phyloP scores from a whole-genome alignment of 2,888 invertebrate genomes.

The Ormyrus labotus region DNA sequence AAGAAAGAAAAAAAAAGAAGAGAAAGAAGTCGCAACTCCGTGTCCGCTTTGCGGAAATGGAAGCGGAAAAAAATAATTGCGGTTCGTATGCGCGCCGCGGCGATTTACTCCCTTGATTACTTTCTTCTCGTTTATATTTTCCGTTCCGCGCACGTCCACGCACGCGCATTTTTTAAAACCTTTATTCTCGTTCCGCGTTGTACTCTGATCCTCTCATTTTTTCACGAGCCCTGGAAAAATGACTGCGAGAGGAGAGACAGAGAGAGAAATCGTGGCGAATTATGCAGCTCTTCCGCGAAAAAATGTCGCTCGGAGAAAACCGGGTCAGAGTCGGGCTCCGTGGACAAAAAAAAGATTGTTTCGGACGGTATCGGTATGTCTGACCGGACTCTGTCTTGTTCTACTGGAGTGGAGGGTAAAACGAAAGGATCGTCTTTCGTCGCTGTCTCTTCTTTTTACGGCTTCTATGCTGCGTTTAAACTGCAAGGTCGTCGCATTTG shows the following conservation, averaged over 20 bases:
- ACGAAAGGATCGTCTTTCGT: constrained; percentile 2
- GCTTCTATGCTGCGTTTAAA: background rate
- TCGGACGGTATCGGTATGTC: background rate
- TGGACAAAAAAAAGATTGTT: background rate
- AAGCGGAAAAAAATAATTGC: constrained; percentile 14
- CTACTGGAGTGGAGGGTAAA: background rate
- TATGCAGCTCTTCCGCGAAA: constrained; percentile 17
- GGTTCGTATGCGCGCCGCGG: background rate
- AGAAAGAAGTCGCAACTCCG: background rate
- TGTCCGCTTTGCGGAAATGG: constrained; percentile 4
- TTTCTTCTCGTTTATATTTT: constrained; percentile 22
- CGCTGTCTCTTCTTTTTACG: background rate
- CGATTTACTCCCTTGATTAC: constrained; percentile 44
- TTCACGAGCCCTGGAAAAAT: constrained; percentile 9
- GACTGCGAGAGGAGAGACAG: background rate
- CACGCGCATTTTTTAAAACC: constrained; percentile 4
- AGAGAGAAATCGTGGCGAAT: constrained; percentile 22
- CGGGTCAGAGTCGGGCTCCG: background rate
- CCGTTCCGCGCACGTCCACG: background rate
- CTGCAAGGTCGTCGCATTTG: constrained; percentile 26
- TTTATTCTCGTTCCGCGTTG: background rate
- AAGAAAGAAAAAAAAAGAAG: background rate
- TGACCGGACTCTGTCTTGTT: constrained; percentile 6
- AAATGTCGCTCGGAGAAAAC: background rate
- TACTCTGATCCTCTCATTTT: background rate